Evolutionary conservation across 92 coral and sea anemone species (phyloP), one percentile per base, ranked within the genome.

Genomic region (Siderastrea siderea): DNA sequence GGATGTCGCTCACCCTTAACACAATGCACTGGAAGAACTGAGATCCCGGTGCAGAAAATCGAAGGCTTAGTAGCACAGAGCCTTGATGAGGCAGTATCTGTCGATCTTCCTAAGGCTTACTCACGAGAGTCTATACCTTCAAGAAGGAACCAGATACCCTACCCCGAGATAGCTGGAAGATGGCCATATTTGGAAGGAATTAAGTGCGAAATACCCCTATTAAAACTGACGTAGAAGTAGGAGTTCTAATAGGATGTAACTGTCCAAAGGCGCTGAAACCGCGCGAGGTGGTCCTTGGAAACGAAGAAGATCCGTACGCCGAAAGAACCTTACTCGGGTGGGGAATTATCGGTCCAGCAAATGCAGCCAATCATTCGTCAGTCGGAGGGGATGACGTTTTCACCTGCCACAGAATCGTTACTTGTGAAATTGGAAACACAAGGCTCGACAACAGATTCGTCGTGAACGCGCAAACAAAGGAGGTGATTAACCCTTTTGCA

Each of bases 61-160:
- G 63, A 84, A 38, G 82, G 88, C 11, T 55, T 75, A 16, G 74
- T 74, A 17, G 82, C n/a, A 4, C 70, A 74, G 71, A 74, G 47
- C 45, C 82, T 73, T 2, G 72, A 72, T 52, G 73, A 84, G 59
- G 43, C 55, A 13, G 49, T 44, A 58, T 48, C 74, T 69, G 69
- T 77, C 17, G 9, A 58, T n/a, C 88, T 74, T 26, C 88, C 88
- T 3, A 84, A 84, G 62, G 71, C 82, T 12, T 84, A 84, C 66
- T 84, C 88, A 2, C 61, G 74, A 71, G 80, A 82, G 69, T 14
- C 61, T 26, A 59, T 60, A 17, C 86, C 75, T 6, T 62, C 91
- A 26, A 79, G 91, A 48, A 71, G 80, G 47, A 80, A 80, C 68
- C 91, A 91, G 70, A 87, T 91, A 26, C 89, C 92, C 6, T 59